Percentiles rank a stretch among this genome's conserved stretches.
Conservation (phyloP, 2,113 vertebrate species). For the Ctenodactylus gundi region DNA sequence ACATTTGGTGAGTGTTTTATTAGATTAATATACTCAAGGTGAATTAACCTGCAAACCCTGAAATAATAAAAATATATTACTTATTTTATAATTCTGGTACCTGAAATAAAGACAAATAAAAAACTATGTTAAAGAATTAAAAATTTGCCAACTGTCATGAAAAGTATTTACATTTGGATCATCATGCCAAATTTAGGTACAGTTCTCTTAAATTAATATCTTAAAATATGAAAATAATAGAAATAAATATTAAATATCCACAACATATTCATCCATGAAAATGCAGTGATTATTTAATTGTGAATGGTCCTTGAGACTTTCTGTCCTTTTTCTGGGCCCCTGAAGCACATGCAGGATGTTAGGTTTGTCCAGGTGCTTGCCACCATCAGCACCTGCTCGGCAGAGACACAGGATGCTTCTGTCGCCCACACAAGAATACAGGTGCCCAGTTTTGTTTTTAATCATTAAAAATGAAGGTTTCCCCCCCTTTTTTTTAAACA, state of each 20-base stretch:
- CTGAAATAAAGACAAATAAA: conserved; percentile 71
- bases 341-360: not conserved
- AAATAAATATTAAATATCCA: conserved; percentile 68
- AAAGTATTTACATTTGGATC: conserved; percentile 61
- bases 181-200: conserved; percentile 39
- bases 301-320: not conserved
- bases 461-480: not conserved
- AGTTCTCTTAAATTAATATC: conserved; percentile 47
- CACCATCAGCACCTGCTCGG: no score
- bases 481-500: no score
- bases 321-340: not conserved
- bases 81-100: conserved; percentile 36
- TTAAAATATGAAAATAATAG: conserved; percentile 48
- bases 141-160: conserved; percentile 61
- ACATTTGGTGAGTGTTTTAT: conserved; percentile 47
- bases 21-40: conserved; percentile 35
- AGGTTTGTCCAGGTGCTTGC: no score
- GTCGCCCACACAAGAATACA: not conserved
- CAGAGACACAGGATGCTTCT: not conserved
- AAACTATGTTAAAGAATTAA: conserved; percentile 70
- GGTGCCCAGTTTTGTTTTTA: not conserved
- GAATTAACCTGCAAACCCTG: conserved; percentile 2
- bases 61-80: conserved; percentile 68
- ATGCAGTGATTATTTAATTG: not conserved
- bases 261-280: conserved; percentile 17